These are phyloP conservation scores for Syngnathus rostellatus DNA, from an alignment of 2,797 vertebrate genomes.

Conservation along the genomic window DNA sequence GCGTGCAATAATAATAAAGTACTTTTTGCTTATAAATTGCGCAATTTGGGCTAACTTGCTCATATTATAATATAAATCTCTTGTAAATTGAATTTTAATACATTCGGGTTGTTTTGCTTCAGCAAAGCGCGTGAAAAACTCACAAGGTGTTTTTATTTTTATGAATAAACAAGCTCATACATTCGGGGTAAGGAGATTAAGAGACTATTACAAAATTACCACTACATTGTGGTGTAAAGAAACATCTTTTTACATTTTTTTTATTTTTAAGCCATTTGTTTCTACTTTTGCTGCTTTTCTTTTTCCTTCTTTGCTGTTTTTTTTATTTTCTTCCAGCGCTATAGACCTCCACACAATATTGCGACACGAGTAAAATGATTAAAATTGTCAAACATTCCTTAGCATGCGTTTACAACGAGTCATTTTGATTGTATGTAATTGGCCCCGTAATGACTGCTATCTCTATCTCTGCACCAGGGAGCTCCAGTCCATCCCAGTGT, in stretches of 20 bases:
- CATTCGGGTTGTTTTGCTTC: not conserved
- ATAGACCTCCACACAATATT: too few species aligned
- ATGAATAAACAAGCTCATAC: too few species aligned
- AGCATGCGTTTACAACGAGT: not conserved
- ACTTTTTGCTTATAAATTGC: not conserved
- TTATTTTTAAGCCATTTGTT: too few species aligned
- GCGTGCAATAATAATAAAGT: not conserved
- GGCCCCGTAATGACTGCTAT: not conserved
- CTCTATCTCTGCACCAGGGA: slow-evolving; percentile 52
- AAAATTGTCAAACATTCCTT: not conserved
- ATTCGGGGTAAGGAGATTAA: not conserved
- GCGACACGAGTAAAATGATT: not conserved
- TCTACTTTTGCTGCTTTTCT: too few species aligned
- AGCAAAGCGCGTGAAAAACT: not conserved
- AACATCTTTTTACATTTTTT: too few species aligned
- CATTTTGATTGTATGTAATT: too few species aligned
- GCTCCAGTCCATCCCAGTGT: slow-evolving; percentile 70
- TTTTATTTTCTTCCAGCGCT: too few species aligned
- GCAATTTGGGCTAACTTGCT: not conserved
- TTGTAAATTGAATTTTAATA: not conserved
- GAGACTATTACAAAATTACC: not conserved
- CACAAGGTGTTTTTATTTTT: too few species aligned
- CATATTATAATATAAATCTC: not conserved
- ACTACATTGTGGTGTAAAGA: not conserved
- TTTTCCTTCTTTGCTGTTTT: too few species aligned